Evolutionary conservation across 2,888 invertebrate genomes (phyloP).

Genomic region (Drosophila buzzatii): DNA sequence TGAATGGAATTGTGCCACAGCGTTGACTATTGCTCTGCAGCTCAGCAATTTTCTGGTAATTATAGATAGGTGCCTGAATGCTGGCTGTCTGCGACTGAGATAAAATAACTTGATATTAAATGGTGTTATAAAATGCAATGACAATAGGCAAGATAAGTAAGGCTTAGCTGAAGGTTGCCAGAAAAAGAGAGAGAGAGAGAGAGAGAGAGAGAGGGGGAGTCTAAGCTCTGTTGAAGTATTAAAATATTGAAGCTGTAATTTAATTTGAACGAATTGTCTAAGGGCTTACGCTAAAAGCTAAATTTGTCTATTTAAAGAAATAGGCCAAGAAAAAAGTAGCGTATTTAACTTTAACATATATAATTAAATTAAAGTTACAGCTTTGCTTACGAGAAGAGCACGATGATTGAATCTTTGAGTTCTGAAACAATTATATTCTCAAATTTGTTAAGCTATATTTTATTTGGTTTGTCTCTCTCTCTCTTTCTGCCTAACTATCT

Average conservation of each 20-base stretch:
- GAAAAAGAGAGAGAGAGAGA: too few species aligned
- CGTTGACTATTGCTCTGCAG: constrained; percentile 48
- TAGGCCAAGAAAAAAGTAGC: neutral
- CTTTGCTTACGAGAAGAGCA: too few species aligned
- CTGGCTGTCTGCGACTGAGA: constrained; percentile 14
- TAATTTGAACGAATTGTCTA: neutral
- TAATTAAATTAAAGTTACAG: neutral
- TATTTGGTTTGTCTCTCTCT: neutral
- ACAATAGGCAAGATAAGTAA: neutral
- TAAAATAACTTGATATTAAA: constrained; percentile 22
- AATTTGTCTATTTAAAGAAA: too few species aligned
- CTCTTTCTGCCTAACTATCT: neutral
- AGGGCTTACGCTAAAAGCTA: too few species aligned
- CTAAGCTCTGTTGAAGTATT: neutral
- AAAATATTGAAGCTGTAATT: neutral
- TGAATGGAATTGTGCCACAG: constrained; percentile 33
- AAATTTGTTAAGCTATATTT: too few species aligned
- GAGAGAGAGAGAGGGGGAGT: too few species aligned
- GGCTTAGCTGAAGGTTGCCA: neutral
- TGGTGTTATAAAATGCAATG: constrained; percentile 24
- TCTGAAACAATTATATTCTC: too few species aligned
- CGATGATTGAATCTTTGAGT: too few species aligned
- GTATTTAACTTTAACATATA: neutral
- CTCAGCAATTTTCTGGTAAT: constrained; percentile 72
- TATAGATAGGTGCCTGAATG: constrained; percentile 46